Percentiles rank a stretch among this genome's conserved stretches.
phyloP scores from a whole-genome alignment of 2,113 vertebrate species.

The Cathartes aura region DNA sequence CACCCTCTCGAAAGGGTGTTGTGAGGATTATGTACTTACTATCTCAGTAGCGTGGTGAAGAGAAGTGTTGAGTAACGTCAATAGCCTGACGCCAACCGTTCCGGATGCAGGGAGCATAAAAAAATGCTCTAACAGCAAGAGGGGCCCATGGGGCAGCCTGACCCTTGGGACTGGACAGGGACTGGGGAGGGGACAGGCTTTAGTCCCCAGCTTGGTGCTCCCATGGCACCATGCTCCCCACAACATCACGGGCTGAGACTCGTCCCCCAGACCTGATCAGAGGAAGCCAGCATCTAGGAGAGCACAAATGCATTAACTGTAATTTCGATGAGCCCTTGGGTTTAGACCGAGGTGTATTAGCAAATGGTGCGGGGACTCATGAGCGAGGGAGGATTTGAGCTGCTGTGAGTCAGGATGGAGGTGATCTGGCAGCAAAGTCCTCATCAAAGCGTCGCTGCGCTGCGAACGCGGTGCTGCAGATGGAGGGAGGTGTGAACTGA shows the following conservation, averaged over 20 bases:
- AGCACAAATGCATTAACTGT: accelerated
- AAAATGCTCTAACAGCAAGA: neutral
- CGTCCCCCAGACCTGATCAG: neutral
- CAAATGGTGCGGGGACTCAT: accelerated
- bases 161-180: neutral
- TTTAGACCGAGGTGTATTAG: neutral
- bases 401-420: neutral
- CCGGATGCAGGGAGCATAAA: neutral
- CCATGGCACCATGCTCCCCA: neutral
- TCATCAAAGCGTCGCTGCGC: accelerated
- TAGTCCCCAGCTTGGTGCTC: neutral
- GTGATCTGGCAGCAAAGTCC: neutral
- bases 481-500: neutral
- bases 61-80: neutral
- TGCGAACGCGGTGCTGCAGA: accelerated
- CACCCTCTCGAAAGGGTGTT: neutral
- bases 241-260: neutral
- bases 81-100: neutral
- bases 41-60: neutral
- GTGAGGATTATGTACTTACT: neutral
- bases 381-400: neutral
- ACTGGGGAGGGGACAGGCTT: neutral
- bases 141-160: neutral
- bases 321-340: neutral
- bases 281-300: neutral